These are phyloP conservation scores for Trichogramma pretiosum DNA, from an alignment of 1,140 invertebrate genomes.

Conservation along the genomic window DNA sequence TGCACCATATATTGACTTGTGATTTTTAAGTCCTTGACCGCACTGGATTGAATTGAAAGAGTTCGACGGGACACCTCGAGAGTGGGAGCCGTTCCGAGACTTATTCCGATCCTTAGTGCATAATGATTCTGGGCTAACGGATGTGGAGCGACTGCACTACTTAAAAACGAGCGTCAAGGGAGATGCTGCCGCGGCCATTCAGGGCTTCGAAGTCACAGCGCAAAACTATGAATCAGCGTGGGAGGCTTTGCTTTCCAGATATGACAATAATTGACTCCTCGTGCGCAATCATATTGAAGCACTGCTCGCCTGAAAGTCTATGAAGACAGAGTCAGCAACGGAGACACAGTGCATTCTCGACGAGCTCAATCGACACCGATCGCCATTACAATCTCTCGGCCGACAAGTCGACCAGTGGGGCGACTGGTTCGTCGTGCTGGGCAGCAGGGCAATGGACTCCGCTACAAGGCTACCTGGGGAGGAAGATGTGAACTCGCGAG, in stretches of 20 bases:
- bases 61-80: no score
- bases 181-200: neutral
- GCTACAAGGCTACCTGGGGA: neutral
- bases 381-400: neutral
- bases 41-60: no score
- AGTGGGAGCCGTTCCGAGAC: slow-evolving; percentile 12
- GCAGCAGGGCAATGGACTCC: neutral
- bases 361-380: neutral
- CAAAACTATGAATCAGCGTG: slow-evolving; percentile 1
- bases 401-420: neutral
- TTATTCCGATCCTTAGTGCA: slow-evolving; percentile 1
- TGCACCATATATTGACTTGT: no score
- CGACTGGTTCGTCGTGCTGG: neutral
- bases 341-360: neutral
- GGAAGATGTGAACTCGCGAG: neutral
- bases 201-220: neutral
- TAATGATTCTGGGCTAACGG: neutral
- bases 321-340: neutral
- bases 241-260: neutral
- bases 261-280: neutral
- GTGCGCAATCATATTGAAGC: neutral
- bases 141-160: slow-evolving; percentile 2
- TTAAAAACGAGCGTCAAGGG: neutral
- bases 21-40: no score
- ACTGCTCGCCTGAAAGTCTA: neutral